phyloP scores from a whole-genome alignment of 2,113 vertebrate species.

The Rousettus leschenaultii region DNA sequence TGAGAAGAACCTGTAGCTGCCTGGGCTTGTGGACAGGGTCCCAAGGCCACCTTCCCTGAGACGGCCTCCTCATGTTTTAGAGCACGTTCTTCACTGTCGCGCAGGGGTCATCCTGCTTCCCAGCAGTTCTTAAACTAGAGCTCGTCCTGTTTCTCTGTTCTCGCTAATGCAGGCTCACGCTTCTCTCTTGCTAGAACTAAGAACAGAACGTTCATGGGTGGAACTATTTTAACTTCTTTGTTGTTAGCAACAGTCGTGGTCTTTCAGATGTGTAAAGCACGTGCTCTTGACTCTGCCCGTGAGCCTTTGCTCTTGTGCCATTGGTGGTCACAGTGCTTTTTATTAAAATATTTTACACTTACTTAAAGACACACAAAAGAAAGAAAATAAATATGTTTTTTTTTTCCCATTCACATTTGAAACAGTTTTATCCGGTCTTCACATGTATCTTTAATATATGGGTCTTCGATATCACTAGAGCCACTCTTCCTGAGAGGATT shows the following conservation, averaged over 20 bases:
- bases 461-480: background rate
- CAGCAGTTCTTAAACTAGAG: background rate
- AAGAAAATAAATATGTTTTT: background rate
- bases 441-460: background rate
- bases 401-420: background rate
- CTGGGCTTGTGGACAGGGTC: background rate
- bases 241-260: too few species aligned
- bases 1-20: background rate
- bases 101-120: background rate
- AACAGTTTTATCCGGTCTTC: background rate
- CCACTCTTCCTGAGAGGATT: background rate
- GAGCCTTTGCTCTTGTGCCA: background rate
- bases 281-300: too few species aligned
- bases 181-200: background rate
- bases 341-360: background rate
- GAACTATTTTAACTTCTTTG: background rate
- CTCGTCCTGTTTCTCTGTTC: background rate
- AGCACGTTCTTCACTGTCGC: background rate
- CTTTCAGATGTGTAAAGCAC: background rate
- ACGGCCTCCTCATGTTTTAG: background rate
- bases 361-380: background rate
- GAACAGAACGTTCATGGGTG: background rate
- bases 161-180: background rate
- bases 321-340: background rate
- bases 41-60: background rate